A percentile compares a stretch with the other conserved stretches of the same genome.
phyloP scores from a whole-genome alignment of 2,888 invertebrate species.

The Gerris lacustris region DNA sequence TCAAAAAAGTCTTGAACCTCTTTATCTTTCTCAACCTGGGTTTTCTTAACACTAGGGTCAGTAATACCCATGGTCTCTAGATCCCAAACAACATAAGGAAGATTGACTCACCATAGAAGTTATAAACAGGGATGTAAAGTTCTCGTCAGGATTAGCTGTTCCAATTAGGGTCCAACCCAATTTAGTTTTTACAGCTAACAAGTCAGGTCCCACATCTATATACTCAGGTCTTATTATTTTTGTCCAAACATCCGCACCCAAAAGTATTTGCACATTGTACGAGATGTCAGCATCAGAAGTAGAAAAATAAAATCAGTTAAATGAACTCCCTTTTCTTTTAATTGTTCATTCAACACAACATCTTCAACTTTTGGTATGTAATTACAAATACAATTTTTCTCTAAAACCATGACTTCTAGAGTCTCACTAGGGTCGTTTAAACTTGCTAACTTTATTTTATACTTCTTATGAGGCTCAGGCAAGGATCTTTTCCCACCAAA shows the following conservation, averaged over 20 bases:
- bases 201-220: constrained; percentile 10
- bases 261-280: constrained; percentile 14
- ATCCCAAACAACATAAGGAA: constrained; percentile 18
- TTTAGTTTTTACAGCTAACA: constrained; percentile 19
- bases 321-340: constrained; percentile 14
- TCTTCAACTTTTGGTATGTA: constrained; percentile 14
- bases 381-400: constrained; percentile 15
- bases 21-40: no score
- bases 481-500: no score
- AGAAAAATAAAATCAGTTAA: constrained; percentile 12
- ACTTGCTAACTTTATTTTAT: constrained; percentile 9
- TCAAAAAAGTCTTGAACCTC: no score
- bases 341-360: constrained; percentile 3
- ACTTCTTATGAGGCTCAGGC: no score
- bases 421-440: constrained; percentile 8
- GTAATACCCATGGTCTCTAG: constrained; percentile 17
- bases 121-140: constrained; percentile 11
- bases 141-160: background rate
- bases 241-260: constrained; percentile 20
- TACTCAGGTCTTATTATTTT: constrained; percentile 16
- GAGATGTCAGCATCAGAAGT: constrained; percentile 2
- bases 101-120: constrained; percentile 16
- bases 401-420: constrained; percentile 14
- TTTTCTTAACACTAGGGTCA: constrained; percentile 10
- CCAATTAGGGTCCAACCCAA: constrained; percentile 20